phyloP scores from a whole-genome alignment of 2,888 invertebrate species.

The Drosophila falleni region DNA sequence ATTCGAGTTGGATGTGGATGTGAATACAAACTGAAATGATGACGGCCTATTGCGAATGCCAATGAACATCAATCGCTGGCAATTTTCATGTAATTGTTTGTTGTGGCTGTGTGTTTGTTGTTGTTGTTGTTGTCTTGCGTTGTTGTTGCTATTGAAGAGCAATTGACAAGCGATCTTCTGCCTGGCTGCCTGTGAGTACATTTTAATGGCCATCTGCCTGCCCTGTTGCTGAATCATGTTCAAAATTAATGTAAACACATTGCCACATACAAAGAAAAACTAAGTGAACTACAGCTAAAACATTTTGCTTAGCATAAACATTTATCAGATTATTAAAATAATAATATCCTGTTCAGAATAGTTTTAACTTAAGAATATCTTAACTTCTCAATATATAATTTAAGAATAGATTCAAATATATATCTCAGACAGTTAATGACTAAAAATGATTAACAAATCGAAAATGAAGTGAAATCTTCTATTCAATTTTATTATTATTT shows the following conservation, averaged over 20 bases:
- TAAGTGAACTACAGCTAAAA: background rate
- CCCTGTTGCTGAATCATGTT: conserved; percentile 43
- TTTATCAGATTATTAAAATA: conserved; percentile 2
- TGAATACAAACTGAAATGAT: conserved; percentile 55
- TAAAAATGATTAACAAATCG: too few species aligned
- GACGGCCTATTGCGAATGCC: conserved; percentile 66
- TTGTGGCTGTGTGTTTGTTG: conserved; percentile 58
- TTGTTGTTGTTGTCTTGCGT: conserved; percentile 51
- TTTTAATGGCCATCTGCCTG: conserved; percentile 54
- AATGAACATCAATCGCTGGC: conserved; percentile 79
- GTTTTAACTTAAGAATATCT: background rate
- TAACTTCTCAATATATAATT: background rate
- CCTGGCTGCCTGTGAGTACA: conserved; percentile 35
- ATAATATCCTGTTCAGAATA: background rate
- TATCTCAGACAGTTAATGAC: too few species aligned
- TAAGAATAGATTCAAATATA: too few species aligned
- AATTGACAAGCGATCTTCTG: conserved; percentile 60
- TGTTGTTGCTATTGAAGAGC: conserved; percentile 51
- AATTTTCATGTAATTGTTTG: conserved; percentile 81
- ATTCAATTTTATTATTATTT: too few species aligned
- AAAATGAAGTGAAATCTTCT: too few species aligned
- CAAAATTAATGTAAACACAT: conserved; percentile 29
- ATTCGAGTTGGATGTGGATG: conserved; percentile 41
- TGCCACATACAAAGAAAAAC: conserved; percentile 4
- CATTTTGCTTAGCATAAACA: background rate